These are phyloP conservation scores for Pantherophis vulpinus DNA, from an alignment of 2,797 vertebrate genomes.

Conservation along the genomic window DNA sequence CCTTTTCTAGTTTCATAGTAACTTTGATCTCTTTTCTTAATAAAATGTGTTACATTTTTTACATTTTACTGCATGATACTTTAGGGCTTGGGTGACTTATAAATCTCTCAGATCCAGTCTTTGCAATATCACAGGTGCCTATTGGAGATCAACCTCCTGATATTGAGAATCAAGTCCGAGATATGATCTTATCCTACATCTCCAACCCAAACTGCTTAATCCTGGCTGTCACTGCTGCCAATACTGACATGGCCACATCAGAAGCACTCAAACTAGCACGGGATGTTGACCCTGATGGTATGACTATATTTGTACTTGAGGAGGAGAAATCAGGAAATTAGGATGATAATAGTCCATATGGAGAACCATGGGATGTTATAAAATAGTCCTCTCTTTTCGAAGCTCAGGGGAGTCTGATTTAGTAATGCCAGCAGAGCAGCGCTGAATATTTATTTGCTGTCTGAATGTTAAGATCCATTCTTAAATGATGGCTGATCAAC, in stretches of 20 bases:
- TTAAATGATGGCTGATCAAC: not conserved
- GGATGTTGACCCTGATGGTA: constrained; percentile 89
- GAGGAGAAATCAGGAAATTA: too few species aligned
- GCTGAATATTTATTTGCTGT: not conserved
- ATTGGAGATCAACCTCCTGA: constrained; percentile 89
- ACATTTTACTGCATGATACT: not conserved
- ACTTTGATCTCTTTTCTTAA: not conserved
- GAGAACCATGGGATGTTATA: not conserved
- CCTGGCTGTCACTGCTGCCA: constrained; percentile 86
- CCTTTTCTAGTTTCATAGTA: not conserved
- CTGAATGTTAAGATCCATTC: not conserved
- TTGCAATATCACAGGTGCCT: constrained; percentile 75
- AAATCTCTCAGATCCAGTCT: not conserved
- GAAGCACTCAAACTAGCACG: constrained; percentile 89
- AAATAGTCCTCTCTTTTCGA: not conserved
- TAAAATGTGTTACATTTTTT: not conserved
- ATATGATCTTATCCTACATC: constrained; percentile 88
- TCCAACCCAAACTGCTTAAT: constrained; percentile 87
- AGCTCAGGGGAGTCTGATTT: not conserved
- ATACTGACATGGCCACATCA: constrained; percentile 88
- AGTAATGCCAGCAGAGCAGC: not conserved
- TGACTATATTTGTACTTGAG: not conserved
- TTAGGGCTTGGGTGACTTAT: not conserved
- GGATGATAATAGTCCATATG: not conserved
- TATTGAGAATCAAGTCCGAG: constrained; percentile 86